Evolutionary conservation across 2,113 vertebrate species (phyloP).

Genomic region (Labeo catla): DNA sequence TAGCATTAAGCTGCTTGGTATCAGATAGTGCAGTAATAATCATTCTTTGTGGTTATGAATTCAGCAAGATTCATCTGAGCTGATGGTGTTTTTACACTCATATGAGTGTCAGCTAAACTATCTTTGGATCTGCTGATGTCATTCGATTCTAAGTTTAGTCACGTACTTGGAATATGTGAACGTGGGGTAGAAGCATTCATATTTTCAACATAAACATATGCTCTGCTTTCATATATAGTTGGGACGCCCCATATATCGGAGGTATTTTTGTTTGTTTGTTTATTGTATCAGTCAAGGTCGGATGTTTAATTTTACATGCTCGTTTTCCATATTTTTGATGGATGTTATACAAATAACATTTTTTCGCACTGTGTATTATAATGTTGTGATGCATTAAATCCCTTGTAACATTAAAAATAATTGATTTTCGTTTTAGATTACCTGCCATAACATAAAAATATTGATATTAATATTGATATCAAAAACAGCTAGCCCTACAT

Average conservation of each 20-base stretch:
- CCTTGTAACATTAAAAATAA: neutral
- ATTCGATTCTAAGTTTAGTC: neutral
- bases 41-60: conserved; percentile 66
- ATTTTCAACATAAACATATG: neutral
- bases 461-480: neutral
- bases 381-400: neutral
- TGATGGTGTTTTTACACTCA: neutral
- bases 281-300: neutral
- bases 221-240: neutral
- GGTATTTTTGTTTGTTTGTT: neutral
- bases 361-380: neutral
- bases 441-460: neutral
- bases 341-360: neutral
- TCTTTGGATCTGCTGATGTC: conserved; percentile 38
- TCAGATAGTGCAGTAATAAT: conserved; percentile 69
- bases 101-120: conserved; percentile 13
- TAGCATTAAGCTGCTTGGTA: conserved; percentile 70
- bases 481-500: neutral
- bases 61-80: conserved; percentile 51
- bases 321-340: neutral
- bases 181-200: neutral
- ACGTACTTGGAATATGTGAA: neutral
- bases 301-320: neutral
- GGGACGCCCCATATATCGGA: neutral
- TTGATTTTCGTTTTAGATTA: neutral